Conservation (phyloP, 2,113 vertebrate genomes). For the Neogobius melanostomus region DNA sequence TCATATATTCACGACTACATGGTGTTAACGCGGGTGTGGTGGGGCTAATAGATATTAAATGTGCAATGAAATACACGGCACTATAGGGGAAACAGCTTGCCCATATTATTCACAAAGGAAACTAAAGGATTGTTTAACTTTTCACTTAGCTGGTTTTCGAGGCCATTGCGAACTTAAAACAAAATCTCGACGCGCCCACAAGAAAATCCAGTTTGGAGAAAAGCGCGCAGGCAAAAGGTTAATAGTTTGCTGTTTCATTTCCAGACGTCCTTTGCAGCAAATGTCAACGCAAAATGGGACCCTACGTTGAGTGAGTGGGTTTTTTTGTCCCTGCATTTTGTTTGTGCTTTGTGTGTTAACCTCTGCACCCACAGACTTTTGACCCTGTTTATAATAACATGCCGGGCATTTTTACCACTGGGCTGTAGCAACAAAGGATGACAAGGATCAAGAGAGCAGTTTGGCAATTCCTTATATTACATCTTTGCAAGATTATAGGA, state of each 20-base stretch:
- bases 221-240: slow-evolving; percentile 22
- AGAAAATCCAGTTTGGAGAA: slow-evolving; percentile 13
- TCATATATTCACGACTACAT: slow-evolving; percentile 6
- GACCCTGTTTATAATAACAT: slow-evolving; percentile 25
- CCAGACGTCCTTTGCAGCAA: slow-evolving; percentile 24
- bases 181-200: slow-evolving; percentile 7
- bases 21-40: slow-evolving; percentile 2
- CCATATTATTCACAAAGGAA: not conserved
- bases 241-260: slow-evolving; percentile 23
- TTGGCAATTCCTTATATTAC: slow-evolving; percentile 25
- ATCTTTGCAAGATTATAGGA: slow-evolving; percentile 7
- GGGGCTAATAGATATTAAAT: slow-evolving; percentile 9
- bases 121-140: not conserved
- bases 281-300: slow-evolving; percentile 50
- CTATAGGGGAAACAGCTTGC: not conserved
- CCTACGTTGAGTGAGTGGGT: slow-evolving; percentile 6
- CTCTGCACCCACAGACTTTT: slow-evolving; percentile 30
- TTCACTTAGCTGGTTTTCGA: not conserved
- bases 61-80: not conserved
- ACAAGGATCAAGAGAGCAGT: slow-evolving; percentile 39
- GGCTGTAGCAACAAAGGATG: slow-evolving; percentile 18
- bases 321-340: slow-evolving; percentile 26
- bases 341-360: slow-evolving; percentile 40
- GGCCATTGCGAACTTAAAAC: not conserved
- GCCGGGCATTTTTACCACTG: slow-evolving; percentile 52